A percentile compares a stretch with the other conserved stretches of the same genome.
phyloP scores from a whole-genome alignment of 2,888 invertebrate genomes.

The Hydroisotoma schaefferi region DNA sequence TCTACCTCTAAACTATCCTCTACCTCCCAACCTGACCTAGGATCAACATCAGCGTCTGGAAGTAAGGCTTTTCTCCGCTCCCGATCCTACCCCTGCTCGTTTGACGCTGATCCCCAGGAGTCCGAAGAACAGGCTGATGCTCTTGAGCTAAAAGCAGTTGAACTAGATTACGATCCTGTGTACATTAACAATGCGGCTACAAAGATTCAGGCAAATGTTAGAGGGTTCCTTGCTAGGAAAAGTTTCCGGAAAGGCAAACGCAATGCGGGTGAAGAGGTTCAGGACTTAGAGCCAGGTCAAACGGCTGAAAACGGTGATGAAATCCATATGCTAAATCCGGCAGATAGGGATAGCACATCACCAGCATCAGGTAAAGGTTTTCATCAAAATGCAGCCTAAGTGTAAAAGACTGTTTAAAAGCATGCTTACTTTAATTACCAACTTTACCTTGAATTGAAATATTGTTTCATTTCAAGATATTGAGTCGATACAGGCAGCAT shows the following conservation, averaged over 20 bases:
- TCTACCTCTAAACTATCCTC: background rate
- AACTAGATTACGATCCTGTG: conserved; percentile 38
- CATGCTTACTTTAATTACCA: too few species aligned
- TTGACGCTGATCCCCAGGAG: conserved; percentile 10
- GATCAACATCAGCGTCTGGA: too few species aligned
- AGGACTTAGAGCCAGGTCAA: conserved; percentile 9
- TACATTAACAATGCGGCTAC: conserved; percentile 41
- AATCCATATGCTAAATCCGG: conserved; percentile 9
- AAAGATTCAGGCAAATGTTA: conserved; percentile 38
- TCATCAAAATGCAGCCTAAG: background rate
- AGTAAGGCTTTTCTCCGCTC: too few species aligned
- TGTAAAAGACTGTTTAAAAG: background rate
- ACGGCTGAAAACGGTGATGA: background rate
- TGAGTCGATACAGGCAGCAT: conserved; percentile 31
- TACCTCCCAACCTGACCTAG: background rate
- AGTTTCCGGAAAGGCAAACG: conserved; percentile 17
- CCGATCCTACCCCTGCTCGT: conserved; percentile 28
- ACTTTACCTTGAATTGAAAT: too few species aligned
- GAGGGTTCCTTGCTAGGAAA: conserved; percentile 40
- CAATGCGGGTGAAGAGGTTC: background rate
- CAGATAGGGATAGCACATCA: conserved; percentile 5
- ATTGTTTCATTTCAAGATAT: background rate
- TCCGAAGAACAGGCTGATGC: conserved; percentile 3
- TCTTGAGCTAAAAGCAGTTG: conserved; percentile 7
- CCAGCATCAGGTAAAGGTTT: conserved; percentile 5